Evolutionary conservation across 2,888 invertebrate genomes (phyloP), one percentile per base, ranked within the genome.

Genomic region (Didymodactylos carnosus): DNA sequence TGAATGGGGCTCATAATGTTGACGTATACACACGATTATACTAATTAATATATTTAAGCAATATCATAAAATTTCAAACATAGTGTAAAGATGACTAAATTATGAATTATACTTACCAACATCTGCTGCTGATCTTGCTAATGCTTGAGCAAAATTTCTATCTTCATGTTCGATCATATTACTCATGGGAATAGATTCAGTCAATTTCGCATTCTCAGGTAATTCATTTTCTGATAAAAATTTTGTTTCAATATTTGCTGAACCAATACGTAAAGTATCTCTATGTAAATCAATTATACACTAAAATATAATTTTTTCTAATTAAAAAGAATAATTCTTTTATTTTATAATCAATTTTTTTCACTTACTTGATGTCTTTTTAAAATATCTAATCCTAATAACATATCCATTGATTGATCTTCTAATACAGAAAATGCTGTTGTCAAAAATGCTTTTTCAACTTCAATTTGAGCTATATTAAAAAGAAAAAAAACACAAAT

Each of bases 331-430:
- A 7, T 29, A 3, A 71, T n/a, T 35, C 27, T 8, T 29, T 49
- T 29, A 16, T 40, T n/a, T 70, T 11, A 23, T 69, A 69, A 46
- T 14, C 25, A 39, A 11, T 16, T 23, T 27, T 5, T 23, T 10
- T n/a, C 46, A 76, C 75, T 72, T 77, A 91, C 91, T 87, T 94
- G 94, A 86, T 97, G 95, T 79, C 95, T 86, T 84, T 91, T 93
- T 0, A 98, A 86, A 94, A 97, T 95, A 81, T 98, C 97, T 73
- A 98, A 86, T 0, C 98, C 98, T 19, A 98, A 86, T 75, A 98
- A 85, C 92, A 98, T 94, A 80, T 98, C 97, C 93, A 97, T 94
- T 1, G 93, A 91, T 82, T 97, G 95, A 79, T 95, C 91, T 81
- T 94, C 92, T 70, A 98, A 86, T 49, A 98, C 93, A 40, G 94